Percentiles rank a stretch among this genome's conserved stretches.
phyloP scores from a whole-genome alignment of 1,140 invertebrate genomes.

The Stenopsyche tienmushanensis region DNA sequence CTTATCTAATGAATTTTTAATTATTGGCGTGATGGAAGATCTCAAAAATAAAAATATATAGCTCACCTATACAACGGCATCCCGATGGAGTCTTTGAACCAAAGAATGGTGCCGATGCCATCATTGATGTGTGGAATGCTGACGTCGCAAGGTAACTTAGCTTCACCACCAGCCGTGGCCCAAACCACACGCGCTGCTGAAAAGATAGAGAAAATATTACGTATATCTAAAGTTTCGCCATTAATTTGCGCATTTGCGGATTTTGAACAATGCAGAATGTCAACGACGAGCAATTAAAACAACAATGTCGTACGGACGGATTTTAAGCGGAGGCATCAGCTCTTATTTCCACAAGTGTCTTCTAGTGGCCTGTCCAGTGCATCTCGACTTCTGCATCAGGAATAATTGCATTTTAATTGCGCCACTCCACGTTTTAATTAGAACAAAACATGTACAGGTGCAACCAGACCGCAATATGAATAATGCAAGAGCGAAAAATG shows the following conservation, averaged over 20 bases:
- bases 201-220: conserved; percentile 17
- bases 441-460: conserved; percentile 8
- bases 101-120: conserved; percentile 66
- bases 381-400: conserved; percentile 2
- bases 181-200: conserved; percentile 52
- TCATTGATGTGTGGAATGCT: conserved; percentile 65
- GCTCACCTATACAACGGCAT: conserved; percentile 77
- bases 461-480: conserved; percentile 11
- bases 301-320: neutral
- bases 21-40: too few relatives aligned
- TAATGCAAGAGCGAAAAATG: conserved; percentile 9
- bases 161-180: conserved; percentile 67
- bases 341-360: neutral
- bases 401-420: conserved; percentile 30
- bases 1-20: too few relatives aligned
- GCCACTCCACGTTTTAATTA: conserved; percentile 19
- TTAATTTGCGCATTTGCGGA: neutral
- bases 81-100: conserved; percentile 75
- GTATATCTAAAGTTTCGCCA: neutral
- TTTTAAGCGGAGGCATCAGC: neutral
- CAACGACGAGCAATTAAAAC: conserved; percentile 16
- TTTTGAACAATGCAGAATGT: too few relatives aligned
- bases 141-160: conserved; percentile 74
- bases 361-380: neutral
- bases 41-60: conserved; percentile 5